Evolutionary conservation across 2,113 vertebrate genomes (phyloP).

Genomic region (Cottus gobio): DNA sequence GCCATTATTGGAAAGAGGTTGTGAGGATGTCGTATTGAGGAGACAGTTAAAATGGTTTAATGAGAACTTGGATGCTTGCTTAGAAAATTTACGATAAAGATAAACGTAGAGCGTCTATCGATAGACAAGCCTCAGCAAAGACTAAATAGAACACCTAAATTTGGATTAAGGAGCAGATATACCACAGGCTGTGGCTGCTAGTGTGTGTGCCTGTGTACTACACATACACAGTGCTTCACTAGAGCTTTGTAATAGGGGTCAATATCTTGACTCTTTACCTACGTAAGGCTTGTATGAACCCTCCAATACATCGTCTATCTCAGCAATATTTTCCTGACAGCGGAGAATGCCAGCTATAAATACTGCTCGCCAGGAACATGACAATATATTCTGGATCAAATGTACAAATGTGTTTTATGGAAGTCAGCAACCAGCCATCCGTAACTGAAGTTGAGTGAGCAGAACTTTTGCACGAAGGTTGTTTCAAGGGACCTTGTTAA

Average conservation of each 20-base stretch:
- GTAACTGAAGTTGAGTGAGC: slow-evolving; percentile 66
- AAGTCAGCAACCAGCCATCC: slow-evolving; percentile 72
- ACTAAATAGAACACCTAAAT: slow-evolving; percentile 74
- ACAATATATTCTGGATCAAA: slow-evolving; percentile 74
- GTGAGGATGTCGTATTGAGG: slow-evolving; percentile 64
- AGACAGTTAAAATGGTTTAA: slow-evolving; percentile 75
- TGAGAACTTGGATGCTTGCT: slow-evolving; percentile 74
- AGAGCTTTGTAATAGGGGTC: slow-evolving; percentile 47
- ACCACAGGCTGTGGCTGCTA: slow-evolving; percentile 19
- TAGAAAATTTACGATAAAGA: slow-evolving; percentile 74
- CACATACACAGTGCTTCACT: slow-evolving; percentile 38
- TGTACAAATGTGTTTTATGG: slow-evolving; percentile 79
- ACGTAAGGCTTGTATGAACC: slow-evolving; percentile 63
- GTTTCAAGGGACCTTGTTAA: slow-evolving; percentile 58
- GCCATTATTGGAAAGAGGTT: slow-evolving; percentile 75
- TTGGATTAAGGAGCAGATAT: slow-evolving; percentile 64
- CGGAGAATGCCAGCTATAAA: slow-evolving; percentile 74
- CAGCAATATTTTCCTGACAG: slow-evolving; percentile 78
- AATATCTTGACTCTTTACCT: slow-evolving; percentile 49
- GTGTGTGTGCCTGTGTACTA: slow-evolving; percentile 22
- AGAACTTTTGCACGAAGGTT: slow-evolving; percentile 78
- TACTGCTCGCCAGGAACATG: slow-evolving; percentile 62
- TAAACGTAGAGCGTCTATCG: slow-evolving; percentile 54
- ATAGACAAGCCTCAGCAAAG: slow-evolving; percentile 60
- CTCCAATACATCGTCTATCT: slow-evolving; percentile 67